Percentiles rank a stretch among this genome's conserved stretches.
Conservation (phyloP, 2,888 invertebrate species). For the Ommatoiulus sabulosus region DNA sequence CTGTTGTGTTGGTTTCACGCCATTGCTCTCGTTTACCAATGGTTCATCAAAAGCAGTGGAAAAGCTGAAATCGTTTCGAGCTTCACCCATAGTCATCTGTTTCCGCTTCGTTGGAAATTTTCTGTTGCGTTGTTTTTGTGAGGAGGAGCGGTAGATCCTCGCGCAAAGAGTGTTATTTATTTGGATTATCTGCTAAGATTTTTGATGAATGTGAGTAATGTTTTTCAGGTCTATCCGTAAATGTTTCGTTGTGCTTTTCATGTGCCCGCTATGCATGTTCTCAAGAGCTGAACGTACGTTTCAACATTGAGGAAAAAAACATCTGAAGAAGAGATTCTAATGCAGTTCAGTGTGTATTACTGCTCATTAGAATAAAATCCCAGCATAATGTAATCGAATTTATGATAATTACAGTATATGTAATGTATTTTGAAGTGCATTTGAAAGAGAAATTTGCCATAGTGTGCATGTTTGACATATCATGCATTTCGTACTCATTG, state of each 20-base stretch:
- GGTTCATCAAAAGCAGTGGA: too few relatives aligned
- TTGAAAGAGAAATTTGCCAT: background rate
- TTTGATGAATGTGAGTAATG: background rate
- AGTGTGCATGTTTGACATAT: background rate
- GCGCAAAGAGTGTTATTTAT: background rate
- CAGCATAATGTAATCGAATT: background rate
- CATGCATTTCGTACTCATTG: background rate
- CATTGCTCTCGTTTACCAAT: background rate
- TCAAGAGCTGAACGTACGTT: background rate
- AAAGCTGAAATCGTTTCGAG: background rate
- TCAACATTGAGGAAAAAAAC: background rate
- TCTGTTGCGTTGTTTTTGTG: slow-evolving; percentile 19
- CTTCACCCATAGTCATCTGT: background rate
- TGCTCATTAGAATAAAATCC: background rate
- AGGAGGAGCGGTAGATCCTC: background rate
- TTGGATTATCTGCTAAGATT: background rate
- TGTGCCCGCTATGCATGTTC: background rate
- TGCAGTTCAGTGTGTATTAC: background rate
- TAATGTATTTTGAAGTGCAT: background rate
- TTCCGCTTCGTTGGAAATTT: slow-evolving; percentile 11
- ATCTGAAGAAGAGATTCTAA: background rate
- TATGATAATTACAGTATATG: background rate
- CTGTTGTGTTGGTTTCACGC: background rate
- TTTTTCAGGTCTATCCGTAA: background rate
- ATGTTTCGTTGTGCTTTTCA: background rate